Evolutionary conservation across 2,888 invertebrate species (phyloP).

Genomic region (Galerucella nymphaeae): DNA sequence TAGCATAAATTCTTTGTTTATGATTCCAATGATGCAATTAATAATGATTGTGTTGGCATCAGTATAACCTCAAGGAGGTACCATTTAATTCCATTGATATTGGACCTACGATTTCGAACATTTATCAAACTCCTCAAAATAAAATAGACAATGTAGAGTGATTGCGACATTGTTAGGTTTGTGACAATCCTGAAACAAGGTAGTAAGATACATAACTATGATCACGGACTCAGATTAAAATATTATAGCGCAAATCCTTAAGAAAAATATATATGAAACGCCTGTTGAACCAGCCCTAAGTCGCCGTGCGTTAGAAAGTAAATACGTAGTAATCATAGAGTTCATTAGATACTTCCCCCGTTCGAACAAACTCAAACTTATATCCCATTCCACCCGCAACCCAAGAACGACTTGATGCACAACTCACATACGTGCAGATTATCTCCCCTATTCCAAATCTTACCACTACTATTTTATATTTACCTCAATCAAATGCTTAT

Average conservation of each 20-base stretch:
- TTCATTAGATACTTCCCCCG: constrained; percentile 62
- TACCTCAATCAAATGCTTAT: constrained; percentile 47
- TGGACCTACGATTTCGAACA: too few relatives aligned
- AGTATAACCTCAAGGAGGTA: too few relatives aligned
- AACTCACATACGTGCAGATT: constrained; percentile 47
- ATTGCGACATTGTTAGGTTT: too few relatives aligned
- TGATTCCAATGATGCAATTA: too few relatives aligned
- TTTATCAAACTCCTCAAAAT: too few relatives aligned
- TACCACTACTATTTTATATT: constrained; percentile 48
- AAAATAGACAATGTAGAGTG: too few relatives aligned
- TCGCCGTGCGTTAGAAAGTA: constrained; percentile 61
- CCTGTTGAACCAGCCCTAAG: constrained; percentile 49
- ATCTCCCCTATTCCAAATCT: constrained; percentile 48
- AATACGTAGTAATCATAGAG: constrained; percentile 63
- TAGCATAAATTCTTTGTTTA: too few relatives aligned
- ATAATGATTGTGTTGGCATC: too few relatives aligned
- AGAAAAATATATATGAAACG: constrained; percentile 20
- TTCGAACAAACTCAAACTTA: constrained; percentile 51
- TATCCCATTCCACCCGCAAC: constrained; percentile 39
- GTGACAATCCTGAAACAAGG: too few relatives aligned
- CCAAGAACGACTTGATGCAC: constrained; percentile 26
- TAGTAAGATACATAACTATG: too few relatives aligned
- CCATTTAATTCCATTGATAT: too few relatives aligned
- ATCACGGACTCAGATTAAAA: background rate
- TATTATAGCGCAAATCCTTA: background rate